Evolutionary conservation across 2,797 vertebrate genomes (phyloP).

Genomic region (Neosilurus hyrtlii): DNA sequence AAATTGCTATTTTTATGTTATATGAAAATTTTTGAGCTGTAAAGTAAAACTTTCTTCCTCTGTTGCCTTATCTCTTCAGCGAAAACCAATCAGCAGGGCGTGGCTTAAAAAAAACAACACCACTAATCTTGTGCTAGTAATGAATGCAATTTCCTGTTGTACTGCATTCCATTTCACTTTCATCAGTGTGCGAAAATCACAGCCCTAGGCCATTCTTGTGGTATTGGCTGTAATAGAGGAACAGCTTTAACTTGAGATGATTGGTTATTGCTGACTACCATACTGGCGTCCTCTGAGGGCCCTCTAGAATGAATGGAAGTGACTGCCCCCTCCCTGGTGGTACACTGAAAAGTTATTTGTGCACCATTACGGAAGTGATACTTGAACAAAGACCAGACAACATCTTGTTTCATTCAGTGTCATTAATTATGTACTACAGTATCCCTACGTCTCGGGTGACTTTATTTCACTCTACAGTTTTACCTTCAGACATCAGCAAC

Average conservation of each 20-base stretch:
- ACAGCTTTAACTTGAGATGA: not conserved
- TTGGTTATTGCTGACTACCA: not conserved
- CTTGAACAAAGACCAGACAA: not conserved
- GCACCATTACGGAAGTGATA: not conserved
- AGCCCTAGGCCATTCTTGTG: not conserved
- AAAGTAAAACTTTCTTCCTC: not conserved
- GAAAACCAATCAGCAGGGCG: no score
- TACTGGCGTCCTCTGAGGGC: not conserved
- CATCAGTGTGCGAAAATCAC: not conserved
- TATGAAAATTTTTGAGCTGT: not conserved
- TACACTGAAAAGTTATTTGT: not conserved
- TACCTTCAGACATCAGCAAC: not conserved
- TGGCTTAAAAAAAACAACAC: no score
- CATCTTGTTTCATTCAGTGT: not conserved
- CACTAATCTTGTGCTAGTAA: no score
- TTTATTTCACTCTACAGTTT: not conserved
- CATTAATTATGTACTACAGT: not conserved
- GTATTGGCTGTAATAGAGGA: not conserved
- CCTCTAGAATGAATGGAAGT: not conserved
- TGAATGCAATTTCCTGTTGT: not conserved
- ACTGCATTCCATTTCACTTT: not conserved
- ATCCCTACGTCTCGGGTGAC: not conserved
- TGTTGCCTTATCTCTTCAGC: no score
- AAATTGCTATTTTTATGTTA: not conserved
- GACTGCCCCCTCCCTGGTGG: not conserved